These are phyloP conservation scores for Sciaenops ocellatus DNA, from an alignment of 2,797 vertebrate genomes.

Conservation along the genomic window DNA sequence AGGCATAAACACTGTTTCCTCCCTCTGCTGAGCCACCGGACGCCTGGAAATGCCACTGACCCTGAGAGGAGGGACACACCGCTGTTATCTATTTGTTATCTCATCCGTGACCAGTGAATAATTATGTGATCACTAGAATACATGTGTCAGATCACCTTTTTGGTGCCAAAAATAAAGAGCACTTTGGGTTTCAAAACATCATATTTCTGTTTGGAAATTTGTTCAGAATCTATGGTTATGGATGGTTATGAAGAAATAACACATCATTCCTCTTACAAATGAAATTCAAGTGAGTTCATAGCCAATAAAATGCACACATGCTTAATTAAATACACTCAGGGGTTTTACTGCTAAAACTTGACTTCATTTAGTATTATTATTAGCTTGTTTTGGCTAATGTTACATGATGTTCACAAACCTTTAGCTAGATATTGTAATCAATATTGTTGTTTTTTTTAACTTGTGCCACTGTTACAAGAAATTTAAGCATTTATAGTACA, in stretches of 20 bases:
- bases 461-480: neutral
- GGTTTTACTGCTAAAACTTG: neutral
- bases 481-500: too few species aligned
- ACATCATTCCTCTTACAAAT: neutral
- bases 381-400: neutral
- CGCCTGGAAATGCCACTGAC: neutral
- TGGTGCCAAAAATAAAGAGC: neutral
- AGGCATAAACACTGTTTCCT: constrained; percentile 53
- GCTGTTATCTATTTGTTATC: neutral
- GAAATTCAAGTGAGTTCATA: neutral
- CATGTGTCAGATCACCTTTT: neutral
- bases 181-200: neutral
- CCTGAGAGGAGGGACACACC: neutral
- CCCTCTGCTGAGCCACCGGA: constrained; percentile 1
- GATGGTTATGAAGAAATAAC: neutral
- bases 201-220: neutral
- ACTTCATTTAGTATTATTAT: neutral
- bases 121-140: neutral
- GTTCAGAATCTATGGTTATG: too few species aligned
- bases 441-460: too few species aligned
- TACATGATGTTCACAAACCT: neutral
- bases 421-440: neutral
- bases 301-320: neutral
- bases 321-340: neutral
- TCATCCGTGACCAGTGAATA: neutral